Evolutionary conservation across 2,113 vertebrate species (phyloP), one percentile per base, ranked within the genome.

Genomic region (Casuarius casuarius): DNA sequence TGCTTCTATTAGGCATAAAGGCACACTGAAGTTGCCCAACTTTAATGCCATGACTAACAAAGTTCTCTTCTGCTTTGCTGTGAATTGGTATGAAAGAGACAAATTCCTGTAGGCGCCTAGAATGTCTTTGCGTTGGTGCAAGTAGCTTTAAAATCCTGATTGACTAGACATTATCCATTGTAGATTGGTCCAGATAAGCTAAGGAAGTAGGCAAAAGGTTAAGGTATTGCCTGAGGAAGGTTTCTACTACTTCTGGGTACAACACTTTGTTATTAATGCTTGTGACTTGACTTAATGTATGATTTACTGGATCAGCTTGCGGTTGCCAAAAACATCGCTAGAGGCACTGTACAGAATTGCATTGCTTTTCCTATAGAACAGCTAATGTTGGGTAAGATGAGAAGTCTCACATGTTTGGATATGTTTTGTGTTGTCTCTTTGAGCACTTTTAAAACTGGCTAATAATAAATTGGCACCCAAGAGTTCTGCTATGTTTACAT

Each of bases 331-430:
- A 84, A 49, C 77, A 29, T 42, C 51, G 23, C n/a, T 87, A 22
- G 38, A 19, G 78, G 16, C 21, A 11, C 38, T 56, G 70, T 29
- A 40, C 84, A 28, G 52, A 54, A 54, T 25, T 28, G 52, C 28
- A 14, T 54, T 28, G 16, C 19, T 52, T 52, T 26, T 13, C 25
- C 51, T 52, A 22, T 13, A 52, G 26, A 58, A 10, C 0, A 11
- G 31, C 40, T 68, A 76, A 68, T 68, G 46, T 0, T 51, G 17
- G 7, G 7, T 86, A 84, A 87, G 28, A 31, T 31, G 65, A 46
- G 25, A 63, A 0, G 1, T 56, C 49, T 90, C 7, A 12, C 0
- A 0, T 49, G 25, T 44, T 44, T n/a, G 14, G 6, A 9, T 67
- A 58, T 49, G n/a, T 21, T 73, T 73, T 54, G 11, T 81, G 26